These are phyloP conservation scores for Drosophila albomicans DNA, from an alignment of 1,140 invertebrate genomes.

Conservation along the genomic window DNA sequence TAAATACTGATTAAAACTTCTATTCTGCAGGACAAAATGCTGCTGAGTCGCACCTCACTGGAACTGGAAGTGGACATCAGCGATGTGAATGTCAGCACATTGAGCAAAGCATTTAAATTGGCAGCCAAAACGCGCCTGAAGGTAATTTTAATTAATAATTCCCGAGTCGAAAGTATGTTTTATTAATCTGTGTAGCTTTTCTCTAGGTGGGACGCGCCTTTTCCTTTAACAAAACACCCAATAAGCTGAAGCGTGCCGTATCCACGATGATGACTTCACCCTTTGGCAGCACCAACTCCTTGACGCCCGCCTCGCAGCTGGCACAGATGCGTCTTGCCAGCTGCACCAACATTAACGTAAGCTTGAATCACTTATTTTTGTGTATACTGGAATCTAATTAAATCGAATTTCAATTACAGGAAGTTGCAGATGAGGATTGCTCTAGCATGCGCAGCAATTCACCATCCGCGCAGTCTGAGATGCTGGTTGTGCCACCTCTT, in stretches of 20 bases:
- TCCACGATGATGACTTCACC: conserved; percentile 97
- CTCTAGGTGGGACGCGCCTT: conserved; percentile 92
- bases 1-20: neutral
- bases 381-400: neutral
- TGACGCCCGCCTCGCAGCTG: conserved; percentile 90
- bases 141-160: conserved; percentile 82
- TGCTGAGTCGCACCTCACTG: conserved; percentile 89
- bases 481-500: conserved; percentile 90
- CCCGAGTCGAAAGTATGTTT: neutral
- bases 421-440: conserved; percentile 87
- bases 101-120: conserved; percentile 95
- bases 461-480: conserved; percentile 87
- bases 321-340: conserved; percentile 93
- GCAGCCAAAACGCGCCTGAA: conserved; percentile 93
- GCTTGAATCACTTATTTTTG: conserved; percentile 70
- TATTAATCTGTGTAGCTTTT: neutral
- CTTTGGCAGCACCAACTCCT: conserved; percentile 91
- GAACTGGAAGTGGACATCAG: conserved; percentile 94
- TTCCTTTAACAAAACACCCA: conserved; percentile 97
- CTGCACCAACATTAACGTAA: conserved; percentile 93
- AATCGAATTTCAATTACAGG: conserved; percentile 85
- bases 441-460: conserved; percentile 86
- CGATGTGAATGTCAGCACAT: conserved; percentile 92
- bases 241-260: conserved; percentile 95
- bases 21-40: conserved; percentile 74